phyloP scores from a whole-genome alignment of 2,113 vertebrate genomes.

The Muscicapa adusta region DNA sequence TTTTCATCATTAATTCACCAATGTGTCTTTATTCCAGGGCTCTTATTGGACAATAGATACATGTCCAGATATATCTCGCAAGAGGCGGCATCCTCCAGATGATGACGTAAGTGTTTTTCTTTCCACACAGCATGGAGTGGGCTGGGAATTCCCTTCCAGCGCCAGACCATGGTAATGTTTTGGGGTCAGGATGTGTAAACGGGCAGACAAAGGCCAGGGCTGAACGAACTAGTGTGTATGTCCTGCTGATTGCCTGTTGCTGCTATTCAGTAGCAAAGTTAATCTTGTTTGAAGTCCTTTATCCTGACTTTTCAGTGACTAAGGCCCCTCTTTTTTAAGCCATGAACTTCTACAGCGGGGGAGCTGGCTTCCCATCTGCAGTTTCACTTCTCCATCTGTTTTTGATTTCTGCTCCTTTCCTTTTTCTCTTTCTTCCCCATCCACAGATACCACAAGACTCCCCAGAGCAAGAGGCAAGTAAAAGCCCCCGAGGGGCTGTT shows the following conservation, averaged over 20 bases:
- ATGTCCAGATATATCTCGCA: constrained; percentile 81
- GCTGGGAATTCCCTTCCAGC: not conserved
- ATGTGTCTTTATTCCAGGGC: constrained; percentile 77
- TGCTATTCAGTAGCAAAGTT: not conserved
- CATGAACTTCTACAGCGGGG: not conserved
- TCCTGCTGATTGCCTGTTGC: not conserved
- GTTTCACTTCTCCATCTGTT: constrained; percentile 39
- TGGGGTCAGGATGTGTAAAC: not conserved
- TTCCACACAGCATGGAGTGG: not conserved
- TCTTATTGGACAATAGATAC: constrained; percentile 97
- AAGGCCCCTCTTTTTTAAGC: constrained; percentile 4
- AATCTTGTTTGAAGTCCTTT: not conserved
- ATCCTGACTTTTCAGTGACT: not conserved
- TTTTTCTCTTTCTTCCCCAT: constrained; percentile 4
- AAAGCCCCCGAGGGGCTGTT: constrained; percentile 75
- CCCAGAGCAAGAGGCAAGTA: constrained; percentile 78
- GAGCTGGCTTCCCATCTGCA: constrained; percentile 13
- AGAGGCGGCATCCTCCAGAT: constrained; percentile 86
- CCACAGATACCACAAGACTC: constrained; percentile 77
- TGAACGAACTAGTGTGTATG: not conserved
- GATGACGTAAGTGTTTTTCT: constrained; percentile 75
- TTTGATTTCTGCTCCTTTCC: constrained; percentile 7
- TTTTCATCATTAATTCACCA: not conserved
- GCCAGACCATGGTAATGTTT: not conserved
- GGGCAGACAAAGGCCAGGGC: not conserved